phyloP scores from a whole-genome alignment of 2,797 vertebrate genomes.

The Cossypha dichroa region DNA sequence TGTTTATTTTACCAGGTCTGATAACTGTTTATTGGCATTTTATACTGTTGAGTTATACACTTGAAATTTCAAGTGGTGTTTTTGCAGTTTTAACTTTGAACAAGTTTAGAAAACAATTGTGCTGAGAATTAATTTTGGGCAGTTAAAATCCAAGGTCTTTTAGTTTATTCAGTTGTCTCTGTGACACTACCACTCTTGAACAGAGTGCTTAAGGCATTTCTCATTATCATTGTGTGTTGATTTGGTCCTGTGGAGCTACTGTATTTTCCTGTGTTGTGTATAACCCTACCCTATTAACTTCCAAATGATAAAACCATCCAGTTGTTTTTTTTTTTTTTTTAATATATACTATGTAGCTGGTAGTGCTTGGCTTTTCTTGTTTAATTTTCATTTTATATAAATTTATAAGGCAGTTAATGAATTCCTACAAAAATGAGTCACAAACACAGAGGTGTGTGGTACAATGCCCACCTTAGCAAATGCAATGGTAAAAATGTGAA shows the following conservation, averaged over 20 bases:
- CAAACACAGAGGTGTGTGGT: background rate
- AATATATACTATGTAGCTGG: background rate
- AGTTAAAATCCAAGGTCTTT: background rate
- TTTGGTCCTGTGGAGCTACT: background rate
- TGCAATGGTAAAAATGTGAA: background rate
- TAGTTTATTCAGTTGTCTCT: background rate
- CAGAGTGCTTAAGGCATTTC: background rate
- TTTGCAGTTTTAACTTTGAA: background rate
- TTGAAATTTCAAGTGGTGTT: background rate
- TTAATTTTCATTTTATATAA: background rate
- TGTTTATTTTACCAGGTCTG: background rate
- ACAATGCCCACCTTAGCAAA: background rate
- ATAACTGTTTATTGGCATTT: background rate
- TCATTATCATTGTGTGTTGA: background rate
- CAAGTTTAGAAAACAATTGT: background rate
- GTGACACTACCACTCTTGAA: background rate
- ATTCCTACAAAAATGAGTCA: background rate
- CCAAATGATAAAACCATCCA: background rate
- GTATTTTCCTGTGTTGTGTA: background rate
- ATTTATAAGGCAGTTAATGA: background rate
- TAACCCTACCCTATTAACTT: background rate
- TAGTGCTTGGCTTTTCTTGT: background rate
- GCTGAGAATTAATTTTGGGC: background rate
- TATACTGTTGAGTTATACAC: background rate
- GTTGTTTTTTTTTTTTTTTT: background rate